Evolutionary conservation across 1,140 invertebrate genomes (phyloP), one percentile per base, ranked within the genome.

Genomic region (Brachionus plicatilis): DNA sequence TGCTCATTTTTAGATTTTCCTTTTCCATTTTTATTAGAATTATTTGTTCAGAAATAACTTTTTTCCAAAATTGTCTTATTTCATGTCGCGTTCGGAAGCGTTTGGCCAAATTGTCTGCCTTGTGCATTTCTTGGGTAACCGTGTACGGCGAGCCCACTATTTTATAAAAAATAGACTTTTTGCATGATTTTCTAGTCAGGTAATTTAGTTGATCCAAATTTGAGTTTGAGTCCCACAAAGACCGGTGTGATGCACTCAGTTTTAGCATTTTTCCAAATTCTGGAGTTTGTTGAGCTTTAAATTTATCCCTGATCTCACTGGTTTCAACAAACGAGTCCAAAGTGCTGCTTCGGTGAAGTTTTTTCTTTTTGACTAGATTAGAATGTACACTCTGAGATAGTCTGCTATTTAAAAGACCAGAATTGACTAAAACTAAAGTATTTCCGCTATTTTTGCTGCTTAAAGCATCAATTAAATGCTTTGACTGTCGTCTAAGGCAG

Each of bases 41-140:
- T 53, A 84, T 84, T 50, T 53, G 60, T 33, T 84, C 82, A 2
- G 82, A 70, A 14, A 75, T 84, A 0, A 84, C 5, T 50, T 53
- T 70, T 47, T 84, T 84, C 82, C 82, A 84, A 47, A 84, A 70
- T 76, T 76, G 72, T 50, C 72, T 47, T 14, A 76, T 50, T 50
- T 76, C 72, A 27, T 50, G 14, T 27, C 43, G 14, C 11, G 45
- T 37, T 29, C 27, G 17, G 9, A 76, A 76, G 9, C 72, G 41
- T 50, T 50, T 50, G n/a, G n/a, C 2, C 7, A 72, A 72, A 20
- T 37, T 72, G 7, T 41, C 17, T 37, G 14, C 5, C 9, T 43
- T 72, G 12, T 20, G 3, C 3, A 43, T 72, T 43, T 72, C 33
- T 43, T 72, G 68, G 20, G 41, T 72, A n/a, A 72, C 12, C 6